phyloP scores from a whole-genome alignment of 2,113 vertebrate species.

The Aldabrachelys gigantea region DNA sequence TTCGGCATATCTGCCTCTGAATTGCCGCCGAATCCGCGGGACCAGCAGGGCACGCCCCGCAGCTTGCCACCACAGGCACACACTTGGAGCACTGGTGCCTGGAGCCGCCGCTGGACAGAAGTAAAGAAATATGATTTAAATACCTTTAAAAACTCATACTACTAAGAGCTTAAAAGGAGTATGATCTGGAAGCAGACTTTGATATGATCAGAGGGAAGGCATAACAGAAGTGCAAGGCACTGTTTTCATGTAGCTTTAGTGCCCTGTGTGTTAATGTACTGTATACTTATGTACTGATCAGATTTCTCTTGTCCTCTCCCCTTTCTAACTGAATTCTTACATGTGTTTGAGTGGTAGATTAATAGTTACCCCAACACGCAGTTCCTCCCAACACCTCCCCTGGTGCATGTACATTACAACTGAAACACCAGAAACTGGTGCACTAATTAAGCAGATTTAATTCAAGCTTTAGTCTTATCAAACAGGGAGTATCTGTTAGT shows the following conservation, averaged over 20 bases:
- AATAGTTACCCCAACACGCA: neutral
- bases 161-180: neutral
- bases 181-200: neutral
- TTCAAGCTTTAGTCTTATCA: neutral
- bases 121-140: neutral
- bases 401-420: neutral
- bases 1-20: no score
- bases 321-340: neutral
- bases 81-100: no score
- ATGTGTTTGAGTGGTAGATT: accelerated
- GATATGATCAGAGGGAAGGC: neutral
- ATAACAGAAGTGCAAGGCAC: neutral
- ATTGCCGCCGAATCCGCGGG: no score
- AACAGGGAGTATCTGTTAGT: neutral
- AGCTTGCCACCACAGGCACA: no score
- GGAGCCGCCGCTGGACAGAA: neutral
- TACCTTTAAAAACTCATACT: neutral
- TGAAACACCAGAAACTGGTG: neutral
- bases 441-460: neutral
- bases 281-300: neutral
- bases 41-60: no score
- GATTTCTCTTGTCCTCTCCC: accelerated
- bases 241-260: neutral
- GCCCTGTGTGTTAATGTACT: neutral
- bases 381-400: neutral